Evolutionary conservation across 92 coral and sea anemone species (phyloP), one percentile per base, ranked within the genome.

Genomic region (Zoanthus solanderi): DNA sequence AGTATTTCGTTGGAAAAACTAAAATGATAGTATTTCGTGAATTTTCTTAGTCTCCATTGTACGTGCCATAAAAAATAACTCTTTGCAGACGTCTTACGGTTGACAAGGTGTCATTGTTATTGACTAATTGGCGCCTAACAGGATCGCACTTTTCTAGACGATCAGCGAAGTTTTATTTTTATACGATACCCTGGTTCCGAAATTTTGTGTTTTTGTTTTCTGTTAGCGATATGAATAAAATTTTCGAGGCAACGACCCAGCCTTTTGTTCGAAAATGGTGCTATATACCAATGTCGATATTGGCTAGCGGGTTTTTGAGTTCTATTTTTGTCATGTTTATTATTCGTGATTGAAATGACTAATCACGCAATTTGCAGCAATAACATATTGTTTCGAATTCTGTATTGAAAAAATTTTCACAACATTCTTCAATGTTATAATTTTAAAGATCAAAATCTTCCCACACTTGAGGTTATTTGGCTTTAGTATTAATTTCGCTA

Each of bases 81-180:
- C 28, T 50, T 53, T 28, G 15, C 45, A 69, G 75, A 69, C 75
- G 31, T 13, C 75, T 30, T 30, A 32, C 31, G 0, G 84, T 60
- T 34, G 84, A 30, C 71, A 44, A 45, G 34, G 56, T 81, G 72
- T 30, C 68, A 77, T 54, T 77, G 67, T 77, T 77, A 53, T 77
- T 77, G 79, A 45, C 79, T 34, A 34, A 30, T 69, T 3, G 75
- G 31, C 46, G 32, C 46, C 16, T 63, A 5, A 14, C 46, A 9
- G 75, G 12, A 69, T 69, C 75, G 30, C 75, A 34, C 46, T 29
- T 31, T 69, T 5, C 3, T 13, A 30, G 16, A 69, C 12, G 0
- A 69, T 69, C 75, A 69, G 6, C 75, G 42, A 69, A 69, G 17
- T 10, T 23, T 30, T 69, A 44, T 31, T 5, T 69, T 69, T 69